phyloP scores from a whole-genome alignment of 2,113 vertebrate genomes.

The Ammodramus savannarum region DNA sequence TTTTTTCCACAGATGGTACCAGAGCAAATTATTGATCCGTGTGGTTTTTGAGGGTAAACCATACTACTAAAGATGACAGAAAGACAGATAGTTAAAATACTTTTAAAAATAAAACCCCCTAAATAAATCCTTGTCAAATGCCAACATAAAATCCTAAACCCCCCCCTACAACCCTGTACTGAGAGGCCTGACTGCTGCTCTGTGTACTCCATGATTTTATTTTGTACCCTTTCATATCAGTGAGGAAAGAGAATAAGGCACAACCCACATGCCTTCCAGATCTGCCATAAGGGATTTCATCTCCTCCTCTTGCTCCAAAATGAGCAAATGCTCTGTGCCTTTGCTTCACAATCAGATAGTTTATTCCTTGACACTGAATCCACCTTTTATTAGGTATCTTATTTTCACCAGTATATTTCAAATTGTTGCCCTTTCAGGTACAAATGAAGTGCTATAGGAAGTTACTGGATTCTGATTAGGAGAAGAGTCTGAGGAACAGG shows the following conservation, averaged over 20 bases:
- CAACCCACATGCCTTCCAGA: background rate
- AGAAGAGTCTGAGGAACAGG: background rate
- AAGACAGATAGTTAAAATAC: conserved; percentile 18
- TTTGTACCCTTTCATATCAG: background rate
- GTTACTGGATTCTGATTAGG: background rate
- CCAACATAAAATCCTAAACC: background rate
- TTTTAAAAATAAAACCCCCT: background rate
- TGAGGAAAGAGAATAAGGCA: background rate
- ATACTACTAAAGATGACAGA: background rate
- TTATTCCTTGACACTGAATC: background rate
- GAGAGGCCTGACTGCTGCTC: background rate
- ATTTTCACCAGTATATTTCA: background rate
- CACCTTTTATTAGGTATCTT: background rate
- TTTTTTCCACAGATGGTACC: background rate
- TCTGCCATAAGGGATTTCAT: background rate
- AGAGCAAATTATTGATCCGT: background rate
- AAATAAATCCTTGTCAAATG: background rate
- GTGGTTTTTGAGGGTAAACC: conserved; percentile 27
- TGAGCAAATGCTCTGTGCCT: background rate
- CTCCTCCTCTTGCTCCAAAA: background rate
- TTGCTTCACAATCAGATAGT: background rate
- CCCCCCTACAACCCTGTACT: background rate
- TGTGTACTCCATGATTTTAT: background rate
- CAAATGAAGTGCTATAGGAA: background rate
- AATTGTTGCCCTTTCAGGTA: background rate